Conservation (phyloP, 23 tunicate genomes). For the Styela plicata region DNA sequence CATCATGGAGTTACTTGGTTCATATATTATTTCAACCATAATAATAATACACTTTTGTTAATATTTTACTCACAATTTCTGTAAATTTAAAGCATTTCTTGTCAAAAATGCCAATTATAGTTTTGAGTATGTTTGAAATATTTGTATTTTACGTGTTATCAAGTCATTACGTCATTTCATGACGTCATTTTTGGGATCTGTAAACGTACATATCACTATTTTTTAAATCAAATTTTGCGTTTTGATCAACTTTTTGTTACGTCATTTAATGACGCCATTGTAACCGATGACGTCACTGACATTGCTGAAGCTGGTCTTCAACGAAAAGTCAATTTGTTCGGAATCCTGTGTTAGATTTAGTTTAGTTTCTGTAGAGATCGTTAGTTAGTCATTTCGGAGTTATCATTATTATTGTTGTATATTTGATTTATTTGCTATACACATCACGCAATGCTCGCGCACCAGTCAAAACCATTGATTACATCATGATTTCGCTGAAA, state of each 20-base stretch:
- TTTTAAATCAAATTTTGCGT: constrained; percentile 3
- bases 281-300: neutral
- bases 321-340: constrained; percentile 17
- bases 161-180: neutral
- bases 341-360: neutral
- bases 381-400: neutral
- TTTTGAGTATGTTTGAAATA: no score
- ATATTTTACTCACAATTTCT: neutral
- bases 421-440: neutral
- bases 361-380: neutral
- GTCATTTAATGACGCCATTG: constrained; percentile 17
- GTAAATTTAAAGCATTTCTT: neutral
- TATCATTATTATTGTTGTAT: neutral
- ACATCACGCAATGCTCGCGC: neutral
- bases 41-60: neutral
- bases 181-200: neutral
- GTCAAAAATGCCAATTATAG: neutral
- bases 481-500: no score
- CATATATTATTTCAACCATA: no score
- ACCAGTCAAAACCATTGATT: no score
- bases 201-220: no score
- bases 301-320: constrained; percentile 30
- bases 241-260: constrained; percentile 15
- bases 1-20: no score
- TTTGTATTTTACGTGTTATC: neutral